Conservation (phyloP, 2,888 invertebrate species). For the Drosophila meridiana region DNA sequence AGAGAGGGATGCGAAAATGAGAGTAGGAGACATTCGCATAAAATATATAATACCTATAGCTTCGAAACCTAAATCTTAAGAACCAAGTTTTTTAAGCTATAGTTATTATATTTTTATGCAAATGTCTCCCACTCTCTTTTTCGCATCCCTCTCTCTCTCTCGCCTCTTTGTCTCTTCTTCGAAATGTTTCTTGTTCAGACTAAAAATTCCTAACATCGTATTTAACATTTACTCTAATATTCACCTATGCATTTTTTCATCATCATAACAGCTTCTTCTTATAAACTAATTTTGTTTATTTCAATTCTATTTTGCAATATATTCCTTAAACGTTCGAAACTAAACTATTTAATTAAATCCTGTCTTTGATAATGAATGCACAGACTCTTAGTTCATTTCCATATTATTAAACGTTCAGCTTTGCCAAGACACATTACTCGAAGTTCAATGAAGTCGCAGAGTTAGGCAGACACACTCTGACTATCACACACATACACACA, state of each 20-base stretch:
- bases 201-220: no score
- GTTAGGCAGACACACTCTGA: background rate
- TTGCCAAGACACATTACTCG: slow-evolving; percentile 22
- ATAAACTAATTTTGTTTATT: background rate
- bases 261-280: background rate
- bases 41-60: no score
- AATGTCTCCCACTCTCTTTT: background rate
- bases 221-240: no score
- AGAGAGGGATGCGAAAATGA: no score
- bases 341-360: background rate
- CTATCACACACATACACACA: background rate
- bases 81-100: no score
- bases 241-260: background rate
- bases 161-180: background rate
- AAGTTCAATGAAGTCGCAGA: slow-evolving; percentile 28
- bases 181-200: background rate
- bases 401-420: slow-evolving; percentile 32
- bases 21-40: no score
- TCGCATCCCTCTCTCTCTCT: background rate
- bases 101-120: no score
- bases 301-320: background rate
- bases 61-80: no score
- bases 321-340: background rate
- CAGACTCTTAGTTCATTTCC: slow-evolving; percentile 40
- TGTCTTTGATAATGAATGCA: slow-evolving; percentile 2